Evolutionary conservation across 2,888 invertebrate genomes (phyloP).

Genomic region (Acanthacorydalis orientalis): DNA sequence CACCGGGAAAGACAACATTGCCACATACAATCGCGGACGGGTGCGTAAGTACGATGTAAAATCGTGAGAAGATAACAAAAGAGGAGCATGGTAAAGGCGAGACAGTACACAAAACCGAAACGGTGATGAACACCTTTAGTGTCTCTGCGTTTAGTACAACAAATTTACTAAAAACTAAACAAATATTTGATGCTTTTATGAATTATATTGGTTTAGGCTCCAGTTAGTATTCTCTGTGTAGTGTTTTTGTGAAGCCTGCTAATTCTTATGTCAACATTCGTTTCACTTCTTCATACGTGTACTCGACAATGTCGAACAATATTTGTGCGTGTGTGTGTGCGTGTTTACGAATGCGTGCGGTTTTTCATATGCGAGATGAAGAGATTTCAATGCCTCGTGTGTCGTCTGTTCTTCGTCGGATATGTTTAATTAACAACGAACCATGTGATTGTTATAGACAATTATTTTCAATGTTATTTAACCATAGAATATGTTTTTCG

Average conservation of each 20-base stretch:
- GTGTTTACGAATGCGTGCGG: too few relatives aligned
- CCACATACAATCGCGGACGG: too few relatives aligned
- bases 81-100: too few relatives aligned
- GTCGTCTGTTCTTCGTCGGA: not conserved
- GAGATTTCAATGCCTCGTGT: not conserved
- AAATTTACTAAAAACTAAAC: conserved; percentile 6
- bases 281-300: not conserved
- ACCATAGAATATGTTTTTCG: too few relatives aligned
- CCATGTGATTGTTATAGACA: too few relatives aligned
- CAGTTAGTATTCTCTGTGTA: conserved; percentile 3
- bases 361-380: not conserved
- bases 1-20: too few relatives aligned
- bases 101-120: not conserved
- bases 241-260: conserved; percentile 4
- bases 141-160: conserved; percentile 5
- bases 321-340: not conserved
- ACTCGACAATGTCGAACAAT: not conserved
- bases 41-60: too few relatives aligned
- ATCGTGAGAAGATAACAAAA: too few relatives aligned
- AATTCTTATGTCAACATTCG: conserved; percentile 4
- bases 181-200: conserved; percentile 6
- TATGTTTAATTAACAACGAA: not conserved
- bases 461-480: too few relatives aligned
- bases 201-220: conserved; percentile 5
- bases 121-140: conserved; percentile 4